Percentiles rank a stretch among this genome's conserved stretches.
phyloP scores from a whole-genome alignment of 37 sponge, comb jelly and placozoan genomes.

The Hexactinellida sp. region DNA sequence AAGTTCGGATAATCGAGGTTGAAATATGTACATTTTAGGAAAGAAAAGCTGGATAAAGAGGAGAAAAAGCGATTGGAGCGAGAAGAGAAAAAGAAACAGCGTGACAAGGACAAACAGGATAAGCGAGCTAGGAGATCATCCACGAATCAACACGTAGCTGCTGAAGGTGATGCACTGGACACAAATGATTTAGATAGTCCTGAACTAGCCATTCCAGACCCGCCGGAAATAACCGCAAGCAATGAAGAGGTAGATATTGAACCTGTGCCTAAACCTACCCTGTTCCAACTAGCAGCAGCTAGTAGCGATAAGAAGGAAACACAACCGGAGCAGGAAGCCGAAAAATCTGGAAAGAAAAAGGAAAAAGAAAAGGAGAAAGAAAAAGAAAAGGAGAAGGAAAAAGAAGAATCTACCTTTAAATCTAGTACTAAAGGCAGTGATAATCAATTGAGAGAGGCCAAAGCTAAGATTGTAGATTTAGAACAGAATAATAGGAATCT shows the following conservation, averaged over 20 bases:
- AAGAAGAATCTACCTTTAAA: not conserved
- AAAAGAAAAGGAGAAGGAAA: not conserved
- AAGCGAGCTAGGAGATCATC: constrained; percentile 11
- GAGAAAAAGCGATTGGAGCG: not conserved
- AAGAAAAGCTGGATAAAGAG: not conserved
- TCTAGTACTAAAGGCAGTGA: not conserved
- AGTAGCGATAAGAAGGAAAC: not conserved
- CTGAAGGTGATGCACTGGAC: not conserved
- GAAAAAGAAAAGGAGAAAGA: not conserved
- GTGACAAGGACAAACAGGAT: not conserved
- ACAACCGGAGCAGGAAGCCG: not conserved
- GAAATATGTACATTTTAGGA: not conserved
- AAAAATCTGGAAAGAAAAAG: not conserved
- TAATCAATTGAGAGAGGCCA: not conserved
- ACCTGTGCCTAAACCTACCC: not conserved
- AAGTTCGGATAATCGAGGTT: too few species aligned
- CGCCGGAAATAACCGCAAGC: not conserved
- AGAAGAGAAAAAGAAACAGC: not conserved
- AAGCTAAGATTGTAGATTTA: not conserved
- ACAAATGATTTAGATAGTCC: not conserved
- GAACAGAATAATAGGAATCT: not conserved
- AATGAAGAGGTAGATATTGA: not conserved
- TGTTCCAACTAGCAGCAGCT: not conserved
- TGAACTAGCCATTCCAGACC: not conserved
- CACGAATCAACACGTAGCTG: not conserved